Conservation (phyloP, 2,888 invertebrate species). For the Anthophora plumipes region DNA sequence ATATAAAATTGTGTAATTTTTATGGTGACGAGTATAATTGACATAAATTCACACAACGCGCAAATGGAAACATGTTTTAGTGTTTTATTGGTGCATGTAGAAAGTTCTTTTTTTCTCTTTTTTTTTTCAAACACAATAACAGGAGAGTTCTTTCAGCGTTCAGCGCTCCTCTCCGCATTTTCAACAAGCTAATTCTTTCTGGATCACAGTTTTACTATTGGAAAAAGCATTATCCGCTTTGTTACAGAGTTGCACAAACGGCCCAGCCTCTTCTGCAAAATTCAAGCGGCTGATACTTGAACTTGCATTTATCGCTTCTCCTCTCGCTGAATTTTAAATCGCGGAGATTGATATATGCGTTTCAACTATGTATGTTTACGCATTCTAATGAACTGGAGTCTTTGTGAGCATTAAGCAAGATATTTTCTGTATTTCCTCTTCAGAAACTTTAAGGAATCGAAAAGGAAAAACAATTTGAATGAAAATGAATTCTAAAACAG, state of each 20-base stretch:
- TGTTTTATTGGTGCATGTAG: not conserved
- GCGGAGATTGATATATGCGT: not conserved
- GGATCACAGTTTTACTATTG: conserved; percentile 18
- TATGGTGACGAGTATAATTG: too few relatives aligned
- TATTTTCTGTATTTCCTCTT: not conserved
- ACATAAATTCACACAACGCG: too few relatives aligned
- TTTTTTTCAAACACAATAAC: not conserved
- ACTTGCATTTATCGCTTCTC: not conserved
- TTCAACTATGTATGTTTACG: not conserved
- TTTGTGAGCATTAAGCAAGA: too few relatives aligned
- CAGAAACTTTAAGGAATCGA: too few relatives aligned
- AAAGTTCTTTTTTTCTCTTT: not conserved
- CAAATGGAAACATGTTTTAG: too few relatives aligned
- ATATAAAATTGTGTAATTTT: too few relatives aligned
- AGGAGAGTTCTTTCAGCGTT: not conserved
- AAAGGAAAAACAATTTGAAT: too few relatives aligned
- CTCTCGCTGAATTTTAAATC: not conserved
- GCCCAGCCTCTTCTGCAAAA: not conserved
- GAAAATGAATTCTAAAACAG: too few relatives aligned
- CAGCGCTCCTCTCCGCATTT: not conserved
- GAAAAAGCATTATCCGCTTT: conserved; percentile 23
- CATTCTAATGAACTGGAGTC: not conserved
- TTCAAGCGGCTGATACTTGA: not conserved
- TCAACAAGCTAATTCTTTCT: conserved; percentile 21
- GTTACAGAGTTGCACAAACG: not conserved